Conservation (phyloP, 2,113 vertebrate genomes). For the Craseonycteris thonglongyai region DNA sequence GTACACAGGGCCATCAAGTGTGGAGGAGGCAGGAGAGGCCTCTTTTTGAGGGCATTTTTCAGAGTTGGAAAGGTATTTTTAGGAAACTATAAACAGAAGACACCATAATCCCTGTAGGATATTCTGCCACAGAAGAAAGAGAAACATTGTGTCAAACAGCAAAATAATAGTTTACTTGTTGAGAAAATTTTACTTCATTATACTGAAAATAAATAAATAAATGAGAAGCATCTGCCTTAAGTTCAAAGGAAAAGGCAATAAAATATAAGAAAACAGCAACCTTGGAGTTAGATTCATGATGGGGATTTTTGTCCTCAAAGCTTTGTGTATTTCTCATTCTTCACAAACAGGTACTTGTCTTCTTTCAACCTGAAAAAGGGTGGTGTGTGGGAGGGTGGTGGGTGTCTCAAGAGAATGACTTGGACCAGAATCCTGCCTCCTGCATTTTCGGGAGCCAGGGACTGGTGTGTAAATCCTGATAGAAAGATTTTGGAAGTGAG, state of each 20-base stretch:
- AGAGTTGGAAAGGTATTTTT: not conserved
- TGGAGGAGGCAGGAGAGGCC: not conserved
- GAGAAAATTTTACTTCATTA: not conserved
- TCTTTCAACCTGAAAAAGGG: not conserved
- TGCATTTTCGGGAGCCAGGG: not conserved
- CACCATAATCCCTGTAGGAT: not conserved
- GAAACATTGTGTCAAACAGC: not conserved
- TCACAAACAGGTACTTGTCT: not conserved
- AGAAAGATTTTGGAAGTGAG: not conserved
- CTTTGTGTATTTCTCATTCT: not conserved
- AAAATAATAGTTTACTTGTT: not conserved
- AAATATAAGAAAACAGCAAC: not conserved
- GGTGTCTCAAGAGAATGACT: not conserved
- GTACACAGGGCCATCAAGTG: not conserved
- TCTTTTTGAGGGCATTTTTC: not conserved
- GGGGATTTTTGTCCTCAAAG: not conserved
- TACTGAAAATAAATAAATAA: not conserved
- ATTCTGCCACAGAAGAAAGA: not conserved
- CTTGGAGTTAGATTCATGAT: not conserved
- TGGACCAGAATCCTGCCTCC: not conserved
- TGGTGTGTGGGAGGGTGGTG: not conserved
- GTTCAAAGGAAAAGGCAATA: not conserved
- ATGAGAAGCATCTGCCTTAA: not conserved
- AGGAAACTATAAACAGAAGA: not conserved
- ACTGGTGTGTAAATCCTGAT: not conserved